Evolutionary conservation across 92 coral and sea anemone genomes (phyloP), one percentile per base, ranked within the genome.

Genomic region (Epizoanthus illoricatus): DNA sequence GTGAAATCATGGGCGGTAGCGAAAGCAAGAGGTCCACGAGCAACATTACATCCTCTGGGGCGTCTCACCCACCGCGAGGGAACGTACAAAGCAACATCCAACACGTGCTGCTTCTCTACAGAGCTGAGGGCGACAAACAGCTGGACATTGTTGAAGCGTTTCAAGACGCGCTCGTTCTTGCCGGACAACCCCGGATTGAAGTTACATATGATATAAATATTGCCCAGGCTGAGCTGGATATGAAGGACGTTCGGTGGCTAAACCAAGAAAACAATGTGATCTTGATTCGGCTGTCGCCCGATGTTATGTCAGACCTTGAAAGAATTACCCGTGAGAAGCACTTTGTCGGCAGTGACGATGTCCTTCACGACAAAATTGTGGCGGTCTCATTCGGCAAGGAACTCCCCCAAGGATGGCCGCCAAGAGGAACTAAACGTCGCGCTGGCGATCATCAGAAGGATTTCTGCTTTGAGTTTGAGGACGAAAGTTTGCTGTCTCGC

Each of bases 301-400:
- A 96, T 40, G 80, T 88, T 59, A 80, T 91, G 55, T 20, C 65
- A 33, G 80, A 89, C 58, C 52, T 95, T 24, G 87, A 73, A 63
- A 74, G 56, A 55, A 86, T 90, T 12, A 54, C 92, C 1, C 86
- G 86, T 16, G 89, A 82, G 3, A 93, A 93, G 64, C 54, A 81
- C 47, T 90, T 89, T 70, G 87, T 89, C 8, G 98, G 90, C 16
- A 85, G 80, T 61, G 87, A 93, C 65, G 90, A 85, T 54, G 76
- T 71, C 62, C 87, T 96, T 75, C 96, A 96, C 45, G 91, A 86
- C 17, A 88, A 90, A 63, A 84, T 96, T 11, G 84, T 96, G 40
- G 86, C 92, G 18, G 89, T 96, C 45, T 85, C 99, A 8, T 96
- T 96, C 66, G 98, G 98, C 18, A 89, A 80, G 7, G 74, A 81